phyloP scores from a whole-genome alignment of 2,888 invertebrate genomes.

The Criorhina ranunculi region DNA sequence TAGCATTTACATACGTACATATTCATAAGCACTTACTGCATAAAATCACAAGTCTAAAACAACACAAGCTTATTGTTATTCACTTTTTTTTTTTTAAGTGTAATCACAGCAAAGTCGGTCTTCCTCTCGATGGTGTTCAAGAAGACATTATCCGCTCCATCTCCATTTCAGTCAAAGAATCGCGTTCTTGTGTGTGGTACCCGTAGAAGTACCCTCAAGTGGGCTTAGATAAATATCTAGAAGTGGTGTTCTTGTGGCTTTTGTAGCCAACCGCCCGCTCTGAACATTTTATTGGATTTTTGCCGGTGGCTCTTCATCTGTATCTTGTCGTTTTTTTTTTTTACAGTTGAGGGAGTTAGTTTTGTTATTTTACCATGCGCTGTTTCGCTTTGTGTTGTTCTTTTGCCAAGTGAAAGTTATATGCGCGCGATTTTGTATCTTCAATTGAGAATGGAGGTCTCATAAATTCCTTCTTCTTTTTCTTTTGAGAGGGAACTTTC shows the following conservation, averaged over 20 bases:
- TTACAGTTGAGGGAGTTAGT: conserved; percentile 55
- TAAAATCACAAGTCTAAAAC: neutral
- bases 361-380: conserved; percentile 11
- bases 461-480: conserved; percentile 25
- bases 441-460: conserved; percentile 58
- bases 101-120: conserved; percentile 11
- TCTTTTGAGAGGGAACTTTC: conserved; percentile 57
- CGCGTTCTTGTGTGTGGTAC: conserved; percentile 4
- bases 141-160: conserved; percentile 22
- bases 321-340: conserved; percentile 1
- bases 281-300: conserved; percentile 36
- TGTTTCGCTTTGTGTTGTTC: conserved; percentile 37
- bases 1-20: no score
- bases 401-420: conserved; percentile 74
- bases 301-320: conserved; percentile 35
- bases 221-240: conserved; percentile 60
- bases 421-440: conserved; percentile 40
- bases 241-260: conserved; percentile 53
- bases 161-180: neutral
- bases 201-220: conserved; percentile 51
- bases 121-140: conserved; percentile 11
- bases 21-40: no score
- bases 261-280: conserved; percentile 9
- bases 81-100: conserved; percentile 6
- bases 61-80: conserved; percentile 9